Conservation (phyloP, 1,140 invertebrate species). For the Cyclina sinensis region DNA sequence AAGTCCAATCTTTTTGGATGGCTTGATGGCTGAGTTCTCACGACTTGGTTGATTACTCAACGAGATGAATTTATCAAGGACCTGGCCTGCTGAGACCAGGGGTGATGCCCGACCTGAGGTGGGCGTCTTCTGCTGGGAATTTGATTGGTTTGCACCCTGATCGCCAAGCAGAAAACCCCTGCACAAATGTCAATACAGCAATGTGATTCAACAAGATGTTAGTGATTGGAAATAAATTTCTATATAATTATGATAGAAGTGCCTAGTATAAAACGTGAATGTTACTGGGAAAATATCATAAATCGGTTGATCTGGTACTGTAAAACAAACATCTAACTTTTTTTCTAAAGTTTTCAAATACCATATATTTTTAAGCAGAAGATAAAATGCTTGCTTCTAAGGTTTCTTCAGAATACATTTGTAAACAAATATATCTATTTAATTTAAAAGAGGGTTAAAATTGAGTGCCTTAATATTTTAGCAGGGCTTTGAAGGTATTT, state of each 20-base stretch:
- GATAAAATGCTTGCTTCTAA: too few relatives aligned
- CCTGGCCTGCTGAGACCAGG: slow-evolving; percentile 75
- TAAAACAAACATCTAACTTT: too few relatives aligned
- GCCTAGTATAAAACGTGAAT: too few relatives aligned
- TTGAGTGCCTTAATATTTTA: too few relatives aligned
- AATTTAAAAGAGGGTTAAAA: too few relatives aligned
- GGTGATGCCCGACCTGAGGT: slow-evolving; percentile 71
- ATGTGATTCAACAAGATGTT: background rate
- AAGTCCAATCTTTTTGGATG: slow-evolving; percentile 23
- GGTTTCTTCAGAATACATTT: too few relatives aligned
- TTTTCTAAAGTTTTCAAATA: too few relatives aligned
- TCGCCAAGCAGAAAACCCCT: slow-evolving; percentile 71
- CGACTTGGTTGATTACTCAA: slow-evolving; percentile 55
- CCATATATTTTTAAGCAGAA: too few relatives aligned
- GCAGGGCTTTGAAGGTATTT: too few relatives aligned
- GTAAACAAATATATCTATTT: too few relatives aligned
- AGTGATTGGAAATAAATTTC: background rate
- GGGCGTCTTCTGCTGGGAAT: background rate
- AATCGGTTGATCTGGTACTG: too few relatives aligned
- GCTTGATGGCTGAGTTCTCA: slow-evolving; percentile 43
- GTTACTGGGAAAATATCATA: too few relatives aligned
- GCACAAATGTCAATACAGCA: slow-evolving; percentile 51
- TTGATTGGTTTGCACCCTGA: slow-evolving; percentile 20
- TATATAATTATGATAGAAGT: background rate
- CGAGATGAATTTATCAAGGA: slow-evolving; percentile 76